phyloP scores from a whole-genome alignment of 2,888 invertebrate species.

The Dicyrtomina minuta region DNA sequence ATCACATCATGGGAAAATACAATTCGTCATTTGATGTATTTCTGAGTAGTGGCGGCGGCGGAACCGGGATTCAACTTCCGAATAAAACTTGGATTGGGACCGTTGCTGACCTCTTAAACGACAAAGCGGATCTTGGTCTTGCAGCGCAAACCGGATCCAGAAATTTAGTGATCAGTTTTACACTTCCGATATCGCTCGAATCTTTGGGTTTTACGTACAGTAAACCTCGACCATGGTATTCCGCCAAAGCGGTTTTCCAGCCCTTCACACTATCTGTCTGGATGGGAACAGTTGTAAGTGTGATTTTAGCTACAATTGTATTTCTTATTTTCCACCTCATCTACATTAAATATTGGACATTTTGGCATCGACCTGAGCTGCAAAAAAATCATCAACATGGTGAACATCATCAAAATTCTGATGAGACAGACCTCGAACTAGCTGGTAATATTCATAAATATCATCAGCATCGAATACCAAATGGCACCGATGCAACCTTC shows the following conservation, averaged over 20 bases:
- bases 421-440: no score
- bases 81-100: conserved; percentile 34
- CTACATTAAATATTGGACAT: not conserved
- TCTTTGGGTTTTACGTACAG: conserved; percentile 18
- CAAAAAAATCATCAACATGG: no score
- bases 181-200: conserved; percentile 25
- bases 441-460: no score
- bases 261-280: conserved; percentile 8
- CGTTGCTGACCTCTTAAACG: conserved; percentile 17
- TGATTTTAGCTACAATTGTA: not conserved
- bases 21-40: conserved; percentile 25
- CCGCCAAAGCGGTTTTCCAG: conserved; percentile 1
- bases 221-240: not conserved
- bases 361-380: not conserved
- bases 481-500: no score
- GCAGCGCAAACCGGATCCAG: conserved; percentile 2
- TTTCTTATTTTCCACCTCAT: not conserved
- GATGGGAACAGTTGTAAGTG: not conserved
- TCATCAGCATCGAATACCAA: no score
- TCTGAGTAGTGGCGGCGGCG: conserved; percentile 17
- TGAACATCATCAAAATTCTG: no score
- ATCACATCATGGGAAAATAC: not conserved
- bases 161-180: conserved; percentile 3
- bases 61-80: conserved; percentile 11
- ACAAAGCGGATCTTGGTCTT: conserved; percentile 25